Percentiles rank a stretch among this genome's conserved stretches.
phyloP scores from a whole-genome alignment of 2,888 invertebrate species.

The Torymus texanus region DNA sequence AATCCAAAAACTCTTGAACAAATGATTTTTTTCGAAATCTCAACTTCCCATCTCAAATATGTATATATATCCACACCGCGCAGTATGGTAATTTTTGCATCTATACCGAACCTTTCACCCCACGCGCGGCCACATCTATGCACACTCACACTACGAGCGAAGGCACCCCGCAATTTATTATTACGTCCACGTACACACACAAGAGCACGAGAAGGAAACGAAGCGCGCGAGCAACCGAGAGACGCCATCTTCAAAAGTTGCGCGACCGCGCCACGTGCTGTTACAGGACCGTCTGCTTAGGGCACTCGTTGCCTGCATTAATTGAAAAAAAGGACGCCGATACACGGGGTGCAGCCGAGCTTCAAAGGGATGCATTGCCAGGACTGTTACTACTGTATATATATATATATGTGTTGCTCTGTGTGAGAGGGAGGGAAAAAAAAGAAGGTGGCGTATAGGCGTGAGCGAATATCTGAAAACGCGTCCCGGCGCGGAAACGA shows the following conservation, averaged over 20 bases:
- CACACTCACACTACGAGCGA: neutral
- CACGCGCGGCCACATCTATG: neutral
- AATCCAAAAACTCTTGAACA: too few species aligned
- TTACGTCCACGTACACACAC: conserved; percentile 36
- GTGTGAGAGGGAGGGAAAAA: neutral
- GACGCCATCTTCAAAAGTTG: conserved; percentile 51
- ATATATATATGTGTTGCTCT: conserved; percentile 12
- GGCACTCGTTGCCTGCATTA: conserved; percentile 49
- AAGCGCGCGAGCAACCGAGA: neutral
- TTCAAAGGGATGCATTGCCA: conserved; percentile 43
- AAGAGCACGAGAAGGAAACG: neutral
- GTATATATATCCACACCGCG: neutral
- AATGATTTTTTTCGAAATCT: too few species aligned
- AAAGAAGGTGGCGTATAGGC: neutral
- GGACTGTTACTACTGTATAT: neutral
- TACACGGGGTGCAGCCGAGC: conserved; percentile 29
- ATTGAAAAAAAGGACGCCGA: conserved; percentile 55
- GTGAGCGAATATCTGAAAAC: neutral
- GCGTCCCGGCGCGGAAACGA: conserved; percentile 40
- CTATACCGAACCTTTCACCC: neutral
- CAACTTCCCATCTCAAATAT: too few species aligned
- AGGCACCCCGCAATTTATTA: conserved; percentile 11
- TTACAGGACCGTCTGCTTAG: conserved; percentile 13
- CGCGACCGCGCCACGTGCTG: conserved; percentile 21
- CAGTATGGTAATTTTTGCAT: conserved; percentile 38